These are phyloP conservation scores for Fregata magnificens DNA, from an alignment of 2,113 vertebrate species.

Conservation along the genomic window DNA sequence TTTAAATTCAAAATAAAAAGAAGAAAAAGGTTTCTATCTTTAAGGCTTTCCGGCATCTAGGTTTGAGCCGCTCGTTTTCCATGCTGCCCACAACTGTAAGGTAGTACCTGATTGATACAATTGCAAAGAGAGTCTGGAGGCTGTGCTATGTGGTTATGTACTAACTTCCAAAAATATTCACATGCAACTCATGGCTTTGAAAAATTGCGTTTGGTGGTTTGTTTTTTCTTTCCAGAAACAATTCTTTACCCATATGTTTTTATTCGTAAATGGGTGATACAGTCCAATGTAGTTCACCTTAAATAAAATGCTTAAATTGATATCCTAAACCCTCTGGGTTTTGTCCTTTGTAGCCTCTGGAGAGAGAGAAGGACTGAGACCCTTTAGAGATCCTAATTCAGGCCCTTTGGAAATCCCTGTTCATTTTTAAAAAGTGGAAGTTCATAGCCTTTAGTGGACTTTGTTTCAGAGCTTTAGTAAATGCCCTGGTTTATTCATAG, in stretches of 20 bases:
- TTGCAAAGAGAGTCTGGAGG: neutral
- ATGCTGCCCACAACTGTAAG: neutral
- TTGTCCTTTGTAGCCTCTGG: neutral
- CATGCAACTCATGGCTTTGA: neutral
- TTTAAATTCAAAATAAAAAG: slow-evolving; percentile 39
- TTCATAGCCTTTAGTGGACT: neutral
- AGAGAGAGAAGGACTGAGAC: neutral
- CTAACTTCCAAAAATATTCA: neutral
- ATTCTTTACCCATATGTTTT: neutral
- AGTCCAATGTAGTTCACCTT: neutral
- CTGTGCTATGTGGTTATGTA: neutral
- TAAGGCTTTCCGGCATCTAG: neutral
- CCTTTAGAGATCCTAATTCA: neutral
- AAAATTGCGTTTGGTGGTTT: neutral
- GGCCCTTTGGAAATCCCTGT: neutral
- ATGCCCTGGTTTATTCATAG: neutral
- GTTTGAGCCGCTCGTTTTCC: neutral
- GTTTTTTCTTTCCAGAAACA: neutral
- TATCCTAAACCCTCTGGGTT: neutral
- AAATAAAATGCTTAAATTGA: neutral
- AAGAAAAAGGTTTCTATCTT: neutral
- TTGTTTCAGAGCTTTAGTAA: neutral
- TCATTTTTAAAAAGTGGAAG: neutral
- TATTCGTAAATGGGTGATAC: neutral
- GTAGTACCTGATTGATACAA: neutral